Conservation (phyloP, 2,797 vertebrate genomes). For the Glossophaga mutica region DNA sequence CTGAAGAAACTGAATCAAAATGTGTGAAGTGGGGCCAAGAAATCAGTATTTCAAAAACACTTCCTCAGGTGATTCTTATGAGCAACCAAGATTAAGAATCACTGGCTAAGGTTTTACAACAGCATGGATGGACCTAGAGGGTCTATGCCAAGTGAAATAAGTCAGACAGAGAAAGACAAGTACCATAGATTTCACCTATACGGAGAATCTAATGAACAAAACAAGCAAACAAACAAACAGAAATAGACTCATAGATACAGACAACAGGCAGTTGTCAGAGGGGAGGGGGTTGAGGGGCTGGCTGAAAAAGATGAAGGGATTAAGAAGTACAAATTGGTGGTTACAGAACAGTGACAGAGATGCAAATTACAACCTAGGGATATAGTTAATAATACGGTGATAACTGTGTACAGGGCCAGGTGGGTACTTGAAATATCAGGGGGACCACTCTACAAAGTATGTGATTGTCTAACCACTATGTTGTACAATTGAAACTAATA, state of each 20-base stretch:
- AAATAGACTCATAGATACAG: background rate
- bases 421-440: background rate
- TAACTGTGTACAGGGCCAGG: background rate
- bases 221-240: background rate
- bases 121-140: background rate
- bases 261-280: background rate
- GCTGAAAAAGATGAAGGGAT: background rate
- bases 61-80: background rate
- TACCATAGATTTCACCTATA: background rate
- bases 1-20: background rate
- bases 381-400: background rate
- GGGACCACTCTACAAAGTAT: background rate
- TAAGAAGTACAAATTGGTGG: background rate
- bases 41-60: background rate
- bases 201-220: background rate
- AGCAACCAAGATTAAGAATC: background rate
- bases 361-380: background rate
- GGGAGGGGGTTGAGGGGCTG: background rate
- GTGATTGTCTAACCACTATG: background rate
- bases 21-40: background rate
- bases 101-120: background rate
- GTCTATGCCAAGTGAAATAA: background rate
- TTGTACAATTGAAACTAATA: background rate
- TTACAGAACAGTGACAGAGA: background rate
- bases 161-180: background rate